phyloP scores from a whole-genome alignment of 2,113 vertebrate genomes.

The Platycercus adscitus region DNA sequence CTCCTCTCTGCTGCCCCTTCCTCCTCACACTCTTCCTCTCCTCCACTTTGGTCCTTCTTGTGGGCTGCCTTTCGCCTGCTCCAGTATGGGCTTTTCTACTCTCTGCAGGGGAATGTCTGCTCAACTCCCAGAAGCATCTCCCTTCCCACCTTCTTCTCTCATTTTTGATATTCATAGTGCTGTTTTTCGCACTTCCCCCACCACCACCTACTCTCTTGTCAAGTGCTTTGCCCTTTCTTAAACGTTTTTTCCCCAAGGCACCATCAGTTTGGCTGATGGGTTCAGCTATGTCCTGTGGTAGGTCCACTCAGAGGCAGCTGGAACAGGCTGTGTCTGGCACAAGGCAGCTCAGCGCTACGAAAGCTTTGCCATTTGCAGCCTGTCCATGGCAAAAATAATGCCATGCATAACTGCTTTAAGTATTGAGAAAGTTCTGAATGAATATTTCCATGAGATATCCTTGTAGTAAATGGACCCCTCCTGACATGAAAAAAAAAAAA shows the following conservation, averaged over 20 bases:
- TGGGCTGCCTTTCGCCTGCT: not conserved
- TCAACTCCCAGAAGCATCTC: not conserved
- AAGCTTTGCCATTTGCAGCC: not conserved
- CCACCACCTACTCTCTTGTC: not conserved
- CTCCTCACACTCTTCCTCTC: not conserved
- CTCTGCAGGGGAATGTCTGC: not conserved
- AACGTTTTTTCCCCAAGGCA: not conserved
- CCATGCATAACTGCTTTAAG: not conserved
- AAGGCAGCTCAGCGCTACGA: fast-evolving
- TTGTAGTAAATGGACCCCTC: not conserved
- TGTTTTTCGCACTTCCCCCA: not conserved
- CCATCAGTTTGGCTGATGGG: fast-evolving
- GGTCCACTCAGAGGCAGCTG: not conserved
- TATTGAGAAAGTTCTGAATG: not conserved
- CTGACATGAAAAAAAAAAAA: not conserved
- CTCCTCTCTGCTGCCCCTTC: not conserved
- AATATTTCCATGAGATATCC: not conserved
- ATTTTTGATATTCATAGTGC: not conserved
- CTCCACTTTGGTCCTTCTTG: not conserved
- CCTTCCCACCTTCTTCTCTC: not conserved
- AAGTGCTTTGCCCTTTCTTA: not conserved
- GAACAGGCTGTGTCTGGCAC: not conserved
- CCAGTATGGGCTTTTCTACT: not conserved
- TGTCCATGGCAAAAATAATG: not conserved
- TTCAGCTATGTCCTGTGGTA: not conserved